Evolutionary conservation across 2,888 invertebrate genomes (phyloP).

Genomic region (Trichopoda pennipes): DNA sequence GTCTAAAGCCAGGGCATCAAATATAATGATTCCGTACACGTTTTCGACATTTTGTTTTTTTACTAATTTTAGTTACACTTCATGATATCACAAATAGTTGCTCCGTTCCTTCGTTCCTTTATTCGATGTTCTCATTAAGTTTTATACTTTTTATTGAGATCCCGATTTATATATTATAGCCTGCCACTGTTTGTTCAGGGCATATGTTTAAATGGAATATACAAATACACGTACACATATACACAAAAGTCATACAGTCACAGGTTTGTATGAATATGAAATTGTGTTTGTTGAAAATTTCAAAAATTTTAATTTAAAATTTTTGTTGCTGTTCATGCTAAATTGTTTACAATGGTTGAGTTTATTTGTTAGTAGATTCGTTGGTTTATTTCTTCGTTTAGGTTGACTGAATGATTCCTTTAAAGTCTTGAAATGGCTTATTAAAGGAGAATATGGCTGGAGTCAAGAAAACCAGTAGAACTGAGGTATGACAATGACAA

Average conservation of each 20-base stretch:
- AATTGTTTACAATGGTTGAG: conserved; percentile 73
- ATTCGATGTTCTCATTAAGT: not conserved
- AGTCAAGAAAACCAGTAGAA: conserved; percentile 31
- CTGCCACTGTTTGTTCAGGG: not conserved
- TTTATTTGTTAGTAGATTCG: conserved; percentile 30
- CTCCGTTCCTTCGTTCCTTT: too few species aligned
- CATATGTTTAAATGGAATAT: not conserved
- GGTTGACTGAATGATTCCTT: conserved; percentile 52
- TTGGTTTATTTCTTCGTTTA: conserved; percentile 67
- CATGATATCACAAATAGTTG: too few species aligned
- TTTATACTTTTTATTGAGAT: not conserved
- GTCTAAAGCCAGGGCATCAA: too few species aligned
- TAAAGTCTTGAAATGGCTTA: conserved; percentile 35
- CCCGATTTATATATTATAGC: not conserved
- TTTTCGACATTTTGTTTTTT: too few species aligned
- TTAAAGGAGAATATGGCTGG: conserved; percentile 48
- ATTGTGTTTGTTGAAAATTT: conserved; percentile 75
- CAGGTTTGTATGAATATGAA: conserved; percentile 35
- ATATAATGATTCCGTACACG: too few species aligned
- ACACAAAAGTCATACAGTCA: not conserved
- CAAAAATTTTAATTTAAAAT: conserved; percentile 82
- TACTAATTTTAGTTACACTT: too few species aligned
- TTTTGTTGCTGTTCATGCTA: conserved; percentile 75
- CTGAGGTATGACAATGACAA: conserved; percentile 54
- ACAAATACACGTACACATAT: not conserved